These are phyloP conservation scores for Nasonia oneida DNA, from an alignment of 2,888 invertebrate species.

Conservation along the genomic window DNA sequence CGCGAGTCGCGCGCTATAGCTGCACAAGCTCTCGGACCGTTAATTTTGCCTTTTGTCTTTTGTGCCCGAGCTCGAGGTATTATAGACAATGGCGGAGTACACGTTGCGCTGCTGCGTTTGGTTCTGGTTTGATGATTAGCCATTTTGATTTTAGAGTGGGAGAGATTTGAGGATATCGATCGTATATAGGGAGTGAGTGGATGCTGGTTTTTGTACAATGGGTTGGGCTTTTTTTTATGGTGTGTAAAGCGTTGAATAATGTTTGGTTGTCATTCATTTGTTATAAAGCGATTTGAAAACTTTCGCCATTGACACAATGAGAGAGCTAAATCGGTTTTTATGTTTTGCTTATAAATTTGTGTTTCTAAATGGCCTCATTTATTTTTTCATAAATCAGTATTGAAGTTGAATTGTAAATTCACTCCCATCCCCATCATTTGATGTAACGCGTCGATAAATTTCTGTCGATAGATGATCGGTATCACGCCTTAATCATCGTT, in stretches of 20 bases:
- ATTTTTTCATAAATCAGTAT: no score
- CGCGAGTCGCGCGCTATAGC: neutral
- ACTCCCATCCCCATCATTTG: no score
- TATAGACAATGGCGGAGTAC: no score
- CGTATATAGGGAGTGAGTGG: no score
- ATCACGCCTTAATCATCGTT: neutral
- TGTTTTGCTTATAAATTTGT: no score
- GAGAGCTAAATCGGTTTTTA: neutral
- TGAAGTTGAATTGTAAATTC: no score
- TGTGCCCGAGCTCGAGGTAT: neutral
- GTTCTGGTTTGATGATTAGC: neutral
- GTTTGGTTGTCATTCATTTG: neutral
- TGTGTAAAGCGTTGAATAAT: neutral
- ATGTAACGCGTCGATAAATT: neutral
- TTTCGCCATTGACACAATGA: neutral
- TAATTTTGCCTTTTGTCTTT: slow-evolving; percentile 1
- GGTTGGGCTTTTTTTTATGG: neutral
- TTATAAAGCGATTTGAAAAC: neutral
- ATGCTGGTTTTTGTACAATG: neutral
- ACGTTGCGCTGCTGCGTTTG: neutral
- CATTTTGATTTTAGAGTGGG: no score
- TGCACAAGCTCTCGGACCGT: neutral
- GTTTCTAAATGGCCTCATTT: no score
- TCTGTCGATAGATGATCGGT: neutral
- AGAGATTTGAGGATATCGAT: no score